Base-by-base conservation (phyloP, 2,888 invertebrate species). In the Noctua janthina region DNA sequence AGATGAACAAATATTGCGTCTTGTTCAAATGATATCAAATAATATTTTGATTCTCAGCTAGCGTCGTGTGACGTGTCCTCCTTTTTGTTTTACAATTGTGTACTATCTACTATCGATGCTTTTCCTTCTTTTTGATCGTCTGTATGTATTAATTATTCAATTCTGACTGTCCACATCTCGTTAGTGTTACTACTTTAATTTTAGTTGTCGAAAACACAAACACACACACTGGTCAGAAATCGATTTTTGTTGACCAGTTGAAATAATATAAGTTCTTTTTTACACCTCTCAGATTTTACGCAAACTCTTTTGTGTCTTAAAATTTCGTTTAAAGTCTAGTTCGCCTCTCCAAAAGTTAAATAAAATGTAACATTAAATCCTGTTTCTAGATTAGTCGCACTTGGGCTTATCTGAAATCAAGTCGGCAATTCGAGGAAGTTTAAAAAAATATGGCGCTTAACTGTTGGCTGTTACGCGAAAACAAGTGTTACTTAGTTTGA, bases 381-480 rank as follows among this genome's bases (percentile, higher is more conserved):
- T 72, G 88, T 88, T 86, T 81, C 74, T 81, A 86, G 82, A 81
- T 88, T 66, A 84, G 69, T 85, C 77, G 78, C 78, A 77, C 56
- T 84, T 23, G 72, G 64, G 51, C 77, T 85, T 87, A 90, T 89
- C 90, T 81, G n/a, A 13, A 69, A 90, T 89, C 88, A 68, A 86
- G 76, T 74, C 77, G 76, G 72, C 59, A 79, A 78, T 90, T 90
- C 88, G 77, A 39, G 72, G 88, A 90, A 90, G 74, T 83, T 68
- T 35, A 6, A 59, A 23, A 49, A 79, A 79, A 79, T 81, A n/a
- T 83, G 78, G 82, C 86, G 82, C 71, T 75, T 79, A 71, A 74
- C 81, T 84, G 79, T 82, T 72, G 51, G 75, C 72, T 59, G 79
- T 83, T 82, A 87, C 87, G 88, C 85, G 73, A 82, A 85, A 83